Conservation (phyloP, 2,797 vertebrate species). For the Diglossa cyanea region DNA sequence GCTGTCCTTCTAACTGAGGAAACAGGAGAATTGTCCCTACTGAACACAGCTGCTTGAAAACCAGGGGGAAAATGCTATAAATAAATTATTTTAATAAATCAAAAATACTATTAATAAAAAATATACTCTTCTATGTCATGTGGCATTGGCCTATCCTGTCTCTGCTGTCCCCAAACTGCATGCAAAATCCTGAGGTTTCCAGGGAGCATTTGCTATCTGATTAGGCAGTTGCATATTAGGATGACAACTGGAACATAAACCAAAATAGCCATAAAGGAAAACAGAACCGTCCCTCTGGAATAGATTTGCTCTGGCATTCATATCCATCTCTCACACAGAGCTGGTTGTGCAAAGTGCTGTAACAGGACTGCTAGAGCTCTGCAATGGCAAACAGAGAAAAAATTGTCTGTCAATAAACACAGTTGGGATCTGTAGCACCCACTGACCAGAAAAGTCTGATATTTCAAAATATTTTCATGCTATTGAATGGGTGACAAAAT, state of each 20-base stretch:
- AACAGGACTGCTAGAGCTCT: background rate
- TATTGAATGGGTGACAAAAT: background rate
- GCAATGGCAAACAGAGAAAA: background rate
- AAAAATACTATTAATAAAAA: background rate
- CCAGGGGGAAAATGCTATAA: background rate
- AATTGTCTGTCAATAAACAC: background rate
- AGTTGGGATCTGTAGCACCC: background rate
- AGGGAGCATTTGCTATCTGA: background rate
- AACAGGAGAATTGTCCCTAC: background rate
- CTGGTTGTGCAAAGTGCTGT: background rate
- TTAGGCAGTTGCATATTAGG: background rate
- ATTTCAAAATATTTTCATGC: background rate
- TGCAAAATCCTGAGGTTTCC: background rate
- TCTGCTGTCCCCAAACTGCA: background rate
- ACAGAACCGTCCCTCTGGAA: background rate
- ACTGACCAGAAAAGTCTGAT: background rate
- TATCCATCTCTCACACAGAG: background rate
- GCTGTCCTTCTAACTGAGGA: background rate
- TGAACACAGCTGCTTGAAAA: background rate
- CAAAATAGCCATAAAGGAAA: constrained; percentile 5
- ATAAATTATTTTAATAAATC: background rate
- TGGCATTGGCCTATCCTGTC: background rate
- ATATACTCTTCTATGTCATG: background rate
- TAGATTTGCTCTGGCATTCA: background rate
- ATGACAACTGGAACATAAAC: background rate